phyloP scores from a whole-genome alignment of 2,888 invertebrate species.

The Ophion ventricosus region DNA sequence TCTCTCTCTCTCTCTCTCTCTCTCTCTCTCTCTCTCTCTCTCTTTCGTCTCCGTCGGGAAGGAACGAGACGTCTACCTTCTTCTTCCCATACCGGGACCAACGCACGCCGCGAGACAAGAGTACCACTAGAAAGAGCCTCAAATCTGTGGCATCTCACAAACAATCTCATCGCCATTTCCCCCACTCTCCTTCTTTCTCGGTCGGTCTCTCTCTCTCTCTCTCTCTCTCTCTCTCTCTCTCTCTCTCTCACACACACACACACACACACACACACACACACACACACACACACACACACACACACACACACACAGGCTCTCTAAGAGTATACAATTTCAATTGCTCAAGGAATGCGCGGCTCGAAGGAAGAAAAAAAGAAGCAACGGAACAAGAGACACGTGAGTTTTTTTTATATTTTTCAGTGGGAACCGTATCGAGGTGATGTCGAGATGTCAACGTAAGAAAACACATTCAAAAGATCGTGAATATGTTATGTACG shows the following conservation, averaged over 20 bases:
- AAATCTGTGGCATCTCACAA: slow-evolving; percentile 59
- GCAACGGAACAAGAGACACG: background rate
- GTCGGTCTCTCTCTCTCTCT: slow-evolving; percentile 30
- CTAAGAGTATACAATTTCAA: slow-evolving; percentile 44
- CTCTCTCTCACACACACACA: slow-evolving; percentile 37
- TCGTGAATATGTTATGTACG: background rate
- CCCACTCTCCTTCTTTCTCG: slow-evolving; percentile 15
- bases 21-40: slow-evolving; percentile 60
- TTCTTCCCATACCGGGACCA: slow-evolving; percentile 50
- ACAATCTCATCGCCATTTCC: slow-evolving; percentile 41
- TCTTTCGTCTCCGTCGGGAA: slow-evolving; percentile 42
- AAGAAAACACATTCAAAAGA: background rate
- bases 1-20: slow-evolving; percentile 41
- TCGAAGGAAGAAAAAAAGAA: slow-evolving; percentile 4
- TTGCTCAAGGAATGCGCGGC: background rate
- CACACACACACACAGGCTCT: slow-evolving; percentile 57
- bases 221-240: slow-evolving; percentile 35
- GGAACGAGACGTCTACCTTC: slow-evolving; percentile 60
- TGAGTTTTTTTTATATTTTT: slow-evolving; percentile 9
- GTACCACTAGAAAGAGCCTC: slow-evolving; percentile 61
- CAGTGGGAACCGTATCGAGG: background rate
- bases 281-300: slow-evolving; percentile 9
- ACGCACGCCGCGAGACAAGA: slow-evolving; percentile 39
- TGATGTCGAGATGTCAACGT: background rate
- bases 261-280: slow-evolving; percentile 32